Conservation (phyloP, 2,113 vertebrate genomes). For the Microcebus murinus region DNA sequence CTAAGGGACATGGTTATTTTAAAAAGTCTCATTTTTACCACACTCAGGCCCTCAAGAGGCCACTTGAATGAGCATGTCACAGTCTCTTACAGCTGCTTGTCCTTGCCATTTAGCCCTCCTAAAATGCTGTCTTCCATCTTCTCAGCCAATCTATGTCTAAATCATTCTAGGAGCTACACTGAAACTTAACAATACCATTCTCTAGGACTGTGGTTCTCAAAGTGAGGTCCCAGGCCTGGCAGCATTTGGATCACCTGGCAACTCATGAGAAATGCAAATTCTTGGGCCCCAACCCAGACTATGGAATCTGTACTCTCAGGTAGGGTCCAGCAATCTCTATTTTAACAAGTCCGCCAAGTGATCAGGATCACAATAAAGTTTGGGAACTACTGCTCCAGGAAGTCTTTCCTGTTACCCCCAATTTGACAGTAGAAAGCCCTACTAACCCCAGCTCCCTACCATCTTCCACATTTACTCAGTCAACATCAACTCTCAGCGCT, state of each 20-base stretch:
- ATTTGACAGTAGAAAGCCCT: background rate
- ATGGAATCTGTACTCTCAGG: background rate
- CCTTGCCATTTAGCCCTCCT: background rate
- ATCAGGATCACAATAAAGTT: background rate
- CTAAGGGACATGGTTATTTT: background rate
- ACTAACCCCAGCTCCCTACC: background rate
- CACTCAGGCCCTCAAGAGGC: background rate
- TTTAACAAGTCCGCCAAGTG: background rate
- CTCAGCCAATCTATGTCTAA: background rate
- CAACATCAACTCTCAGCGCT: background rate
- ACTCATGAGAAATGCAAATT: background rate
- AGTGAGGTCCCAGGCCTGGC: background rate
- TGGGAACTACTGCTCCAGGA: background rate
- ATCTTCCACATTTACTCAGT: background rate
- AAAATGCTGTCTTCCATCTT: background rate
- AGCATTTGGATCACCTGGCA: background rate
- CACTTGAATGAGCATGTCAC: background rate
- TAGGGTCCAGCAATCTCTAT: background rate
- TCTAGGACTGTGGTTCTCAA: background rate
- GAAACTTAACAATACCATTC: background rate
- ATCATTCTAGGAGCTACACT: background rate
- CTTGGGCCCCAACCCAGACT: background rate
- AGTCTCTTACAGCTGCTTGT: background rate
- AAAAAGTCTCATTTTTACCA: background rate
- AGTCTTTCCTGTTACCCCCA: background rate